phyloP scores from a whole-genome alignment of 1,140 invertebrate species.

The Drosophila suzukii region DNA sequence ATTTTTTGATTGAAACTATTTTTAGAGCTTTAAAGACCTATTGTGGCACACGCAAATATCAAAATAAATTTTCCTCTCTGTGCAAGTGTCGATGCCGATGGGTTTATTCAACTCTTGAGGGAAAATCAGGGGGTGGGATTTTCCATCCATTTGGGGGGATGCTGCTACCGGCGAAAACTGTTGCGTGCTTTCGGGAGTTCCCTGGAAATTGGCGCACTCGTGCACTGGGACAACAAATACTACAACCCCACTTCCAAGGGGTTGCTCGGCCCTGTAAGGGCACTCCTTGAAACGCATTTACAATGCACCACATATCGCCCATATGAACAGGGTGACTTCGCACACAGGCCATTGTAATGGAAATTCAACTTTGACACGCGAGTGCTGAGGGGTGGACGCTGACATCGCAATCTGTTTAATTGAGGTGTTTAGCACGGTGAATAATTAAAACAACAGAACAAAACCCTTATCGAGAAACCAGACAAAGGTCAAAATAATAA shows the following conservation, averaged over 20 bases:
- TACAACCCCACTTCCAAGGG: constrained; percentile 1
- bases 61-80: constrained; percentile 17
- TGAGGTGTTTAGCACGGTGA: constrained; percentile 76
- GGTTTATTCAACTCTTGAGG: constrained; percentile 71
- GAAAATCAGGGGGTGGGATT: constrained; percentile 25
- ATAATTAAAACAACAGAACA: constrained; percentile 60
- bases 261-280: constrained; percentile 26
- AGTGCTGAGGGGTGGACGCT: constrained; percentile 12
- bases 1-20: background rate
- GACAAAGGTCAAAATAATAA: constrained; percentile 75
- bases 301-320: constrained; percentile 30
- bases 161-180: constrained; percentile 66
- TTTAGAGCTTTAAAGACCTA: background rate
- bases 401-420: constrained; percentile 74
- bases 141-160: constrained; percentile 34
- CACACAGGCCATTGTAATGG: constrained; percentile 24
- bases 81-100: constrained; percentile 11
- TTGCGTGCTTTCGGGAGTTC: constrained; percentile 68
- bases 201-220: constrained; percentile 70
- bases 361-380: constrained; percentile 59
- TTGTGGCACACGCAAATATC: background rate
- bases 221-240: constrained; percentile 61
- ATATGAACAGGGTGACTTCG: constrained; percentile 33
- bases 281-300: constrained; percentile 28
- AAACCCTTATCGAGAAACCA: constrained; percentile 15